phyloP scores from a whole-genome alignment of 2,113 vertebrate genomes.

The Clarias magur region DNA sequence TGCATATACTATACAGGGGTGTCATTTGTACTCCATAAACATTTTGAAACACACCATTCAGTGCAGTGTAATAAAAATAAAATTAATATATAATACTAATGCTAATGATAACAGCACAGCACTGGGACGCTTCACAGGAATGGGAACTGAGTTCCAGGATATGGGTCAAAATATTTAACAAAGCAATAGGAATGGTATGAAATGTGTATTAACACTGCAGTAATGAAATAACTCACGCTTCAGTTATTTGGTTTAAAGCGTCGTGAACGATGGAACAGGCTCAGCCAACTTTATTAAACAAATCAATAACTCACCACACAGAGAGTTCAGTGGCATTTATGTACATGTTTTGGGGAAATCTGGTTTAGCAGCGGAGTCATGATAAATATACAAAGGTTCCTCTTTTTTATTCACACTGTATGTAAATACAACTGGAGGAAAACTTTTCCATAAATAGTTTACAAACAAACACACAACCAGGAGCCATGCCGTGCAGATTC shows the following conservation, averaged over 20 bases:
- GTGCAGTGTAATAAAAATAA: not conserved
- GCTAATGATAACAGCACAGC: not conserved
- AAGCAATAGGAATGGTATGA: not conserved
- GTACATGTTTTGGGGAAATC: not conserved
- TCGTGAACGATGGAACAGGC: not conserved
- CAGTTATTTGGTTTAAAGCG: not conserved
- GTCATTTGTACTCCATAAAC: slow-evolving; percentile 9
- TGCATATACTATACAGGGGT: not conserved
- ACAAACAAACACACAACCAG: not conserved
- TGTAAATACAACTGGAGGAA: not conserved
- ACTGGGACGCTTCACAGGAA: not conserved
- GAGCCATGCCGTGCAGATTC: not conserved
- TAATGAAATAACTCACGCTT: not conserved
- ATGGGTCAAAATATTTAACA: not conserved
- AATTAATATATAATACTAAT: not conserved
- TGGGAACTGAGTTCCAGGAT: not conserved
- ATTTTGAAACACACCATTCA: not conserved
- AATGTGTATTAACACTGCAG: not conserved
- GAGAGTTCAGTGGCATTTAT: not conserved
- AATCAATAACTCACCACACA: not conserved
- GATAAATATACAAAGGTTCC: not conserved
- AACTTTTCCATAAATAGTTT: not conserved
- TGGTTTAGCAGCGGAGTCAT: not conserved
- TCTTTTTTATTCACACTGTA: not conserved
- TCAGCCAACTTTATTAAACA: not conserved